Conservation (phyloP, 64 coral and sea anemone genomes). For the Pocillopora verrucosa region DNA sequence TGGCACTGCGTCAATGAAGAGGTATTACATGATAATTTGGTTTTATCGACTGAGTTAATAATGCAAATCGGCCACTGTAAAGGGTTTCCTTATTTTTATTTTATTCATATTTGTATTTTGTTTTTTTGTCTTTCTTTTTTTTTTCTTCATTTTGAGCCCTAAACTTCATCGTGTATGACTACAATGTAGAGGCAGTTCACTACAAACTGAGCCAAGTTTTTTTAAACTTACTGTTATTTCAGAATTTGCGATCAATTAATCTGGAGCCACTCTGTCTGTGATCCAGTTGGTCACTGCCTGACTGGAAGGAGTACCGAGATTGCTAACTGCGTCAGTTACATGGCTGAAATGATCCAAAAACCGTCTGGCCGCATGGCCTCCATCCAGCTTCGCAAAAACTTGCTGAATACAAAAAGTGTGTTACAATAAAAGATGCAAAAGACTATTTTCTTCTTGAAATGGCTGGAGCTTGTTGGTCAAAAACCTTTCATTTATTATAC, state of each 20-base stretch:
- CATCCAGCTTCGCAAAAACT: conserved; percentile 49
- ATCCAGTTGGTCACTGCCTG: conserved; percentile 78
- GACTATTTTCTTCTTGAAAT: too few relatives aligned
- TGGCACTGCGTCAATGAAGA: too few relatives aligned
- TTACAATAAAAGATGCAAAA: too few relatives aligned
- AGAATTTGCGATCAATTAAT: conserved; percentile 91
- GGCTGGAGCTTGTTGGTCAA: too few relatives aligned
- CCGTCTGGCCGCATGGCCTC: conserved; percentile 82
- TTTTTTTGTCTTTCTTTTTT: too few relatives aligned
- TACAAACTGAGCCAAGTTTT: not conserved
- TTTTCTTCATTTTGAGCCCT: not conserved
- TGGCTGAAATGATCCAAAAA: conserved; percentile 85
- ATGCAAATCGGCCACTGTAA: too few relatives aligned
- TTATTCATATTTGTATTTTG: too few relatives aligned
- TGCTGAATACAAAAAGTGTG: conserved; percentile 48
- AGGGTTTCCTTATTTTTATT: not conserved
- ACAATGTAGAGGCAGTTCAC: not conserved
- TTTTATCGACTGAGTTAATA: too few relatives aligned
- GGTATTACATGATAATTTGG: too few relatives aligned
- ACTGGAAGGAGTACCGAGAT: conserved; percentile 69
- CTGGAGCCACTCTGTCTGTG: conserved; percentile 85
- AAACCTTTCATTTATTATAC: too few relatives aligned
- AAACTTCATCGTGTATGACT: not conserved
- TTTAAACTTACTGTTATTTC: conserved; percentile 67
- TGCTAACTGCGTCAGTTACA: conserved; percentile 70